Evolutionary conservation across 2,888 invertebrate genomes (phyloP), one percentile per base, ranked within the genome.

Genomic region (Diogma glabrata): DNA sequence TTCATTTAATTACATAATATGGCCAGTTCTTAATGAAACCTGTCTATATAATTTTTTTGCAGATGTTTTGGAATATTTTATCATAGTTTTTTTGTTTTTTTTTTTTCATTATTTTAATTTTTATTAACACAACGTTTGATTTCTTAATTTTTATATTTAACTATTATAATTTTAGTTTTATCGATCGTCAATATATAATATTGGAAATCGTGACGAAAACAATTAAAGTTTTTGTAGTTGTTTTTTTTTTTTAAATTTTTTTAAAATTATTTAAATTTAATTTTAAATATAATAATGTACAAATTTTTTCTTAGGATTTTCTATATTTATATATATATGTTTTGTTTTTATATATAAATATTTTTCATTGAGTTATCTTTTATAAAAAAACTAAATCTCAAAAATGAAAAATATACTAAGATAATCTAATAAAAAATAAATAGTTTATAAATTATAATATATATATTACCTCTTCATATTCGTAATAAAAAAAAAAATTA

Each of bases 111-210:
- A 22, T 22, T 22, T 43, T 43, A 12, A 22, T 22, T 43, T n/a
- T n/a, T 43, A 43, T 43, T 43, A 43, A 43, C 43, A 43, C 43
- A 43, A 43, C 43, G 43, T 23, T 43, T 43, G 23, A 43, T 14
- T 22, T 43, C 14, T 43, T 43, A 43, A 43, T 43, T 43, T 28
- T 28, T 28, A 12, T 28, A 10, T 28, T 28, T 28, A 12, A 28
- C n/a, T 28, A 12, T 28, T 28, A 3, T 12, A 28, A 3, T 28
- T 28, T 22, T 5, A 10, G 20, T 43, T 43, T 43, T 23, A 22
- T 20, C 43, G 43, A 43, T 43, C 22, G 22, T 22, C 43, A 43
- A 43, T 43, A 43, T 43, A 43, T 43, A 43, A 43, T 43, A 43
- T 43, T 43, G 43, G 23, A 43, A 20, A 43, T 43, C 43, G 43